These are phyloP conservation scores for Hydrocynus forskahlii DNA, from an alignment of 2,797 vertebrate species.

Conservation along the genomic window DNA sequence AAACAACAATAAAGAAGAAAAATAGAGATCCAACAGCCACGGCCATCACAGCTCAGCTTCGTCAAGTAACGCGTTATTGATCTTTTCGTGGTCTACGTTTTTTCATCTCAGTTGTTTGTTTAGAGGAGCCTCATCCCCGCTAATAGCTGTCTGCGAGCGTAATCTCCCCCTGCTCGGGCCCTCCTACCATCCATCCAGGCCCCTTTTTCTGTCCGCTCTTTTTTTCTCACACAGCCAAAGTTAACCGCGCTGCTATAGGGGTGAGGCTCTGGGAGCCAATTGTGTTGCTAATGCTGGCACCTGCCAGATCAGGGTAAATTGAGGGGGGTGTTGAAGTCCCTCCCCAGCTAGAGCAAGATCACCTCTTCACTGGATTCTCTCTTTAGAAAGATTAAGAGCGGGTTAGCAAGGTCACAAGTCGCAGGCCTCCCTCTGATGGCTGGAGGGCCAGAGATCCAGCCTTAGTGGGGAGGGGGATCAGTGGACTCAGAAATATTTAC, in stretches of 20 bases:
- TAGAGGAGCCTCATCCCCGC: slow-evolving; percentile 81
- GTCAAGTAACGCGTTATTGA: slow-evolving; percentile 83
- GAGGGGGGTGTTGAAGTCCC: slow-evolving; percentile 69
- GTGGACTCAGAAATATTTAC: not conserved
- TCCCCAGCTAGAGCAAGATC: slow-evolving; percentile 72
- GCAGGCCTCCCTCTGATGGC: slow-evolving; percentile 83
- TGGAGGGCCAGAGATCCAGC: slow-evolving; percentile 83
- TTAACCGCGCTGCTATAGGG: slow-evolving; percentile 71
- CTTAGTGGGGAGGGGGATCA: slow-evolving; percentile 47
- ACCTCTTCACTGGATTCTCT: slow-evolving; percentile 77
- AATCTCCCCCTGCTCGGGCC: slow-evolving; percentile 78
- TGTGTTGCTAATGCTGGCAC: slow-evolving; percentile 85
- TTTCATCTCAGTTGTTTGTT: slow-evolving; percentile 75
- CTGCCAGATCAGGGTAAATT: slow-evolving; percentile 76
- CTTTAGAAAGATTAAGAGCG: slow-evolving; percentile 86
- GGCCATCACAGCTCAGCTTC: slow-evolving; percentile 75
- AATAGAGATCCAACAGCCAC: slow-evolving; percentile 75
- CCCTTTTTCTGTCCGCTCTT: slow-evolving; percentile 62
- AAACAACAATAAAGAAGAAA: slow-evolving; percentile 73
- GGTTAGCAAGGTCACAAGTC: slow-evolving; percentile 89
- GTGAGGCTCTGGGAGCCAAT: slow-evolving; percentile 72
- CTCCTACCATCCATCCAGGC: slow-evolving; percentile 67
- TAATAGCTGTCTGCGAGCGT: slow-evolving; percentile 83
- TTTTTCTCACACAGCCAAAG: slow-evolving; percentile 77
- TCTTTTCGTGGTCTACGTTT: slow-evolving; percentile 65